Base-by-base conservation (phyloP, 2,888 invertebrate species). In the Lochmaea crataegi region DNA sequence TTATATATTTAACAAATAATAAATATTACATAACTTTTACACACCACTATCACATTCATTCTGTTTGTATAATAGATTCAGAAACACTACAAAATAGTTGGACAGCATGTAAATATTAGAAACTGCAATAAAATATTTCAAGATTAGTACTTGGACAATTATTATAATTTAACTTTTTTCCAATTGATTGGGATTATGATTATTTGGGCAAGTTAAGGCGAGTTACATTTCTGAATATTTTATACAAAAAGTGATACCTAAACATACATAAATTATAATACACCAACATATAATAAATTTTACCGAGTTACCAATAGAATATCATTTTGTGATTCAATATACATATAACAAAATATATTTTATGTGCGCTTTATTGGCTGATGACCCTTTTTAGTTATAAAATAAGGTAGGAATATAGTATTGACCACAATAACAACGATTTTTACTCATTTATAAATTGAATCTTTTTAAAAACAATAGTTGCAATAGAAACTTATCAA, bases 1-100 rank as follows among this genome's bases (percentile, higher is more conserved):
- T 45, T 73, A 72, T 68, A 64, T 60, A 73, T 64, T 64, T 70
- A 71, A 74, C 51, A 68, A 71, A 51, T 48, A 68, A 75, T 68
- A 60, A 75, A 72, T 73, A 70, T 56, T 70, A 70, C 42, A 32
- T 68, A 61, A 68, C 68, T 45, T 61, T 63, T 63, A 53, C 22
- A 53, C 22, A 14, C 45, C 56, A 41, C 53, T 41, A 57, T 57
- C 71, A 74, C 71, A 71, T 32, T 60, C 68, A 74, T 71, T 63
- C 64, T 42, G 26, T 57, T 26, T 12, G 56, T 22, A 38, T 57
- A 63, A 64, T 32, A 53, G 26, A 57, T 70, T 64, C 57, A 65
- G 70, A 63, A 70, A 65, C 26, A 42, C 16, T 18, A 53, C 53
- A 45, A 38, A 9, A 7, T 26, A 10, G 16, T 3, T 41, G 41